phyloP scores from a whole-genome alignment of 2,888 invertebrate genomes.

The Latheticus oryzae region DNA sequence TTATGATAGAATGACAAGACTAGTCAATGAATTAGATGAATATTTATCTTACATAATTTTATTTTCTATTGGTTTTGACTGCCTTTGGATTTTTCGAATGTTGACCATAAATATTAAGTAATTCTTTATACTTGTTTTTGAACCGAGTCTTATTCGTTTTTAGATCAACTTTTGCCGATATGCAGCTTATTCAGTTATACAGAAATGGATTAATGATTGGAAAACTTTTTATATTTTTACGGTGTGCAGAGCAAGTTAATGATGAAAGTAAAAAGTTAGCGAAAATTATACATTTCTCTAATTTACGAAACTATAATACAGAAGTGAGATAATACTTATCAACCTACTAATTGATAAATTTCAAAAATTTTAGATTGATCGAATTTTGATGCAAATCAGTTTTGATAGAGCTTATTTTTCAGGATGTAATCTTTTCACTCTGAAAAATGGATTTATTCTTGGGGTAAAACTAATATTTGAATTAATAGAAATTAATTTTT shows the following conservation, averaged over 20 bases:
- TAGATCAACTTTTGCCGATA: too few relatives aligned
- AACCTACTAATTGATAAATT: too few relatives aligned
- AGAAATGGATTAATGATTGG: background rate
- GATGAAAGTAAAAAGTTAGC: conserved; percentile 7
- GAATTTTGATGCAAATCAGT: too few relatives aligned
- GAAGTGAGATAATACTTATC: too few relatives aligned
- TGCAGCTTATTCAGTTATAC: background rate
- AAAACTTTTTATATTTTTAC: background rate
- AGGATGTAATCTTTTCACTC: too few relatives aligned
- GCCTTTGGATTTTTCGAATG: conserved; percentile 1
- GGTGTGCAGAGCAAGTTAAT: background rate
- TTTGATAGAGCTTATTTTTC: too few relatives aligned
- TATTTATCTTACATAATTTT: background rate
- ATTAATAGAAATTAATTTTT: too few relatives aligned
- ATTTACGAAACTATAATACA: background rate
- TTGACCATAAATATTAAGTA: background rate
- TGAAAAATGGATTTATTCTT: too few relatives aligned
- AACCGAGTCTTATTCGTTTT: too few relatives aligned
- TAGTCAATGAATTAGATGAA: background rate
- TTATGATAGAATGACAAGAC: background rate
- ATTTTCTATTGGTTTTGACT: conserved; percentile 5
- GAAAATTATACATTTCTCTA: background rate
- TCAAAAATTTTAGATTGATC: too few relatives aligned
- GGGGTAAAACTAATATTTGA: too few relatives aligned
- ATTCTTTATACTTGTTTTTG: background rate